Conservation (phyloP, 2,888 invertebrate species). For the Cantharis nigra region DNA sequence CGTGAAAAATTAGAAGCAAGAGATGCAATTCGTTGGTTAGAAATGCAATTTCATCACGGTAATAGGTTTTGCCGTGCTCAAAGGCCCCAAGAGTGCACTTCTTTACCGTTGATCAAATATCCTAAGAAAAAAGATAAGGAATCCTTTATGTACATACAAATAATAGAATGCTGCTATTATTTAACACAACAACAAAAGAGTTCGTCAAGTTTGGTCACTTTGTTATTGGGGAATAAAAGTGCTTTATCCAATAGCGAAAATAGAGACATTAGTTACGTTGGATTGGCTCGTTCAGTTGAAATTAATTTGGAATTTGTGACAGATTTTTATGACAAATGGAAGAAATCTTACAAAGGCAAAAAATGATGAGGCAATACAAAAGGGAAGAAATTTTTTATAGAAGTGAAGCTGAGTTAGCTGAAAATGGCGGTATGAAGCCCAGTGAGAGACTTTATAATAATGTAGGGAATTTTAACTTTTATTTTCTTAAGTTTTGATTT, state of each 20-base stretch:
- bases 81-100: slow-evolving; percentile 77
- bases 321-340: slow-evolving; percentile 85
- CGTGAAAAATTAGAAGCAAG: slow-evolving; percentile 82
- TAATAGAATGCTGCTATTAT: slow-evolving; percentile 83
- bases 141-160: slow-evolving; percentile 76
- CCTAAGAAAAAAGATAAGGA: slow-evolving; percentile 78
- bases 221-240: slow-evolving; percentile 69
- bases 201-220: slow-evolving; percentile 70
- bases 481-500: neutral
- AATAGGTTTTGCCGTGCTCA: slow-evolving; percentile 88
- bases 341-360: slow-evolving; percentile 69
- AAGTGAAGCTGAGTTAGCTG: neutral
- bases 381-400: slow-evolving; percentile 23
- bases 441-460: neutral
- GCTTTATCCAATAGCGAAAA: slow-evolving; percentile 53
- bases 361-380: slow-evolving; percentile 58
- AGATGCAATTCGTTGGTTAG: slow-evolving; percentile 93
- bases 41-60: slow-evolving; percentile 83
- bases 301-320: slow-evolving; percentile 81
- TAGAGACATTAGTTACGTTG: slow-evolving; percentile 74
- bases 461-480: neutral
- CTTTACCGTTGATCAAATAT: slow-evolving; percentile 73
- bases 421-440: neutral
- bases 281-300: slow-evolving; percentile 79
- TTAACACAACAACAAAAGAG: slow-evolving; percentile 65